Conservation (phyloP, 2,888 invertebrate species). For the Drosophila longiperda region DNA sequence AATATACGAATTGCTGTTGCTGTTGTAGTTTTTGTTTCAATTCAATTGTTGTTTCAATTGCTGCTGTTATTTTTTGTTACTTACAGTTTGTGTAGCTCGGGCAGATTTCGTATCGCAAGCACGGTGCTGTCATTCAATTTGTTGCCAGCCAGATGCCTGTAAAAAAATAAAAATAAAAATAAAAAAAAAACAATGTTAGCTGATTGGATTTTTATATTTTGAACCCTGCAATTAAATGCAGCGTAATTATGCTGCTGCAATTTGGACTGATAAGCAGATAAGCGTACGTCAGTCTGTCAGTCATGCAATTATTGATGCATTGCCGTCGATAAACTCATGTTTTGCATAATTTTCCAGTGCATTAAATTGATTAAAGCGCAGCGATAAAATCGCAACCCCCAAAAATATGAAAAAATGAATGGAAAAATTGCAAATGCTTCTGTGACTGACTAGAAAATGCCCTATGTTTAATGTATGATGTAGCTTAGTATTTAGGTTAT, state of each 20-base stretch:
- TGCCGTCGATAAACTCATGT: constrained; percentile 44
- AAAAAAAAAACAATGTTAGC: constrained; percentile 48
- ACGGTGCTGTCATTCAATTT: constrained; percentile 86
- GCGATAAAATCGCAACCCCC: constrained; percentile 79
- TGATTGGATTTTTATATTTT: constrained; percentile 40
- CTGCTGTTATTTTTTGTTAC: constrained; percentile 55
- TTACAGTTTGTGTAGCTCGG: constrained; percentile 86
- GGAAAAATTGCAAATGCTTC: background rate
- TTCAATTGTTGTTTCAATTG: background rate
- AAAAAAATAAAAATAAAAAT: constrained; percentile 5
- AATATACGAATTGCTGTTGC: background rate
- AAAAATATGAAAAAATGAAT: constrained; percentile 11
- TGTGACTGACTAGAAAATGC: constrained; percentile 7
- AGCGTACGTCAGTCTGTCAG: constrained; percentile 33
- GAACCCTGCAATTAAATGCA: constrained; percentile 37
- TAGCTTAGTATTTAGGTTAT: background rate
- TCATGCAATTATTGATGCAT: constrained; percentile 63
- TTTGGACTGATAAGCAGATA: constrained; percentile 49
- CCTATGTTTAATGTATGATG: background rate
- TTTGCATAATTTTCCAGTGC: constrained; percentile 67
- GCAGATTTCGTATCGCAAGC: constrained; percentile 85
- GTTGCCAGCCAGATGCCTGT: constrained; percentile 87
- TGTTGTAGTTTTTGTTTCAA: background rate
- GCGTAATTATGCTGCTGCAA: constrained; percentile 64
- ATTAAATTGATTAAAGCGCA: constrained; percentile 77